These are phyloP conservation scores for Argentina silus DNA, from an alignment of 2,797 vertebrate genomes.

Conservation along the genomic window DNA sequence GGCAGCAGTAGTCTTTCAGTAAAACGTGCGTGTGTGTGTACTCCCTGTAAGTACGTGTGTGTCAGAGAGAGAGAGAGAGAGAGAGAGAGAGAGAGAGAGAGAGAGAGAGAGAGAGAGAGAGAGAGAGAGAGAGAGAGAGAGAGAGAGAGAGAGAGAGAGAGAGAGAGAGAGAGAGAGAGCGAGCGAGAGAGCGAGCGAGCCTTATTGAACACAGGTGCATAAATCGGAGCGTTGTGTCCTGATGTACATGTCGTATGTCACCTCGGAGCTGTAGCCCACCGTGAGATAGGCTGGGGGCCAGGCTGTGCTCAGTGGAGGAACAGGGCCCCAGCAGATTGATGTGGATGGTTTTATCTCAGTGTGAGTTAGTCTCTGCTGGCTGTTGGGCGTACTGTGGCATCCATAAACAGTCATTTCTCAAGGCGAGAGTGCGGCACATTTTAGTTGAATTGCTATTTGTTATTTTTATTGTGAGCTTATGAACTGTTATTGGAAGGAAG, in stretches of 20 bases:
- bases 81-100: too few relatives aligned
- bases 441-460: too few relatives aligned
- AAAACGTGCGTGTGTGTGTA: background rate
- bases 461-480: too few relatives aligned
- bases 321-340: background rate
- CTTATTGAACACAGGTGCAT: background rate
- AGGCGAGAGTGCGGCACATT: too few relatives aligned
- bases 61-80: background rate
- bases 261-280: too few relatives aligned
- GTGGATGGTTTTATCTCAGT: background rate
- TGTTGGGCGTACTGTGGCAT: background rate
- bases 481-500: too few relatives aligned
- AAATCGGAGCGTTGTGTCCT: background rate
- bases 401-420: background rate
- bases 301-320: background rate
- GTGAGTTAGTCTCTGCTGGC: background rate
- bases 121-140: too few relatives aligned
- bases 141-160: too few relatives aligned
- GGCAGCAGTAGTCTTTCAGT: constrained; percentile 62
- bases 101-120: too few relatives aligned
- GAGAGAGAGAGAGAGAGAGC: too few relatives aligned
- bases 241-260: too few relatives aligned
- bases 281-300: background rate
- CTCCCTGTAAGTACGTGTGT: background rate
- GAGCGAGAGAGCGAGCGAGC: too few relatives aligned